Evolutionary conservation across 1,140 invertebrate species (phyloP).

Genomic region (Lepidostoma basale): DNA sequence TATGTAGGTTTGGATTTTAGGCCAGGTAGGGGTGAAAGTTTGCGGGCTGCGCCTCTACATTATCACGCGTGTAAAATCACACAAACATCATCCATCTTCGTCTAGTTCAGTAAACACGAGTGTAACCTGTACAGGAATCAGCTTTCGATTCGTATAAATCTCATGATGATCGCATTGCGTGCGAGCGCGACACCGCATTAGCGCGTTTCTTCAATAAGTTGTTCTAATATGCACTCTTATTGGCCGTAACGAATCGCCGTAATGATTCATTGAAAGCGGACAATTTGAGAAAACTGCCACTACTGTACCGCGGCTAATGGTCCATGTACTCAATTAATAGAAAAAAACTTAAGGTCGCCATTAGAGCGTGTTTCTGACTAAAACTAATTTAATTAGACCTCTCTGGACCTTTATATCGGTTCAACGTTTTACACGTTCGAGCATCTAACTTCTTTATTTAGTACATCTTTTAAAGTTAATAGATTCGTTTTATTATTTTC

Average conservation of each 20-base stretch:
- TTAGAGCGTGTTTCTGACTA: neutral
- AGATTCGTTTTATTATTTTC: too few species aligned
- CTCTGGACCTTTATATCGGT: too few species aligned
- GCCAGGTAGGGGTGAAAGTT: too few species aligned
- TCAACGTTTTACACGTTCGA: too few species aligned
- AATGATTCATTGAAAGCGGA: conserved; percentile 13
- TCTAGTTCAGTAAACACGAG: neutral
- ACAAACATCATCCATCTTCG: conserved; percentile 9
- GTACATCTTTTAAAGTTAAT: too few species aligned
- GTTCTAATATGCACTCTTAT: conserved; percentile 2
- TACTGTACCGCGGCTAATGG: neutral
- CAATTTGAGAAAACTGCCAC: neutral
- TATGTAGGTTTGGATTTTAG: too few species aligned
- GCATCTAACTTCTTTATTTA: too few species aligned
- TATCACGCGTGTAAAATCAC: neutral
- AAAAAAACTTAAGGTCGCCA: neutral
- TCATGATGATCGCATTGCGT: conserved; percentile 28
- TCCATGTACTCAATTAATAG: neutral
- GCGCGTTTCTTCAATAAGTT: conserved; percentile 17
- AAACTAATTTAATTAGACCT: too few species aligned
- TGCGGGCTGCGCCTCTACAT: too few species aligned
- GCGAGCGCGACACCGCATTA: conserved; percentile 1
- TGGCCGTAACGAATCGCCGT: conserved; percentile 5
- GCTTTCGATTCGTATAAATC: conserved; percentile 14
- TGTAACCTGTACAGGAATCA: conserved; percentile 12